A percentile compares a stretch with the other conserved stretches of the same genome.
Conservation (phyloP, 2,113 vertebrate genomes). For the Lipophrys pholis region DNA sequence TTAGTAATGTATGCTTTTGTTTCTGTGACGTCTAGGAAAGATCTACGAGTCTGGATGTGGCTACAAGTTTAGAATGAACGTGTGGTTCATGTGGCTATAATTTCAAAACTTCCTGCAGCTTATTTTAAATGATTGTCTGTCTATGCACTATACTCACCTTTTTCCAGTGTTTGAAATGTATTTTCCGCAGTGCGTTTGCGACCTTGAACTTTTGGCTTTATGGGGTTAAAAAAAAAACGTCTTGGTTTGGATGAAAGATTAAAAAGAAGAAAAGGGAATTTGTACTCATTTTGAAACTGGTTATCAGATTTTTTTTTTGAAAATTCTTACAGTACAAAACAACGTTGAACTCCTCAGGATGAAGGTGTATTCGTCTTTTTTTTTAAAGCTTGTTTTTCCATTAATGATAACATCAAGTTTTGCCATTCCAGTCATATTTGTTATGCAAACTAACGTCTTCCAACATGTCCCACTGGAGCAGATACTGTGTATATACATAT, state of each 20-base stretch:
- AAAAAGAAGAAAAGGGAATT: too few species aligned
- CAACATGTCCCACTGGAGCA: conserved; percentile 39
- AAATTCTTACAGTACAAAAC: too few species aligned
- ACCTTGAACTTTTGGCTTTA: not conserved
- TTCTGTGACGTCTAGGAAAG: not conserved
- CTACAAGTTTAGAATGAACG: not conserved
- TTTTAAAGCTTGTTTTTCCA: conserved; percentile 86
- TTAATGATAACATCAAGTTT: conserved; percentile 28
- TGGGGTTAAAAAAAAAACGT: too few species aligned
- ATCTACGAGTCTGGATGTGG: not conserved
- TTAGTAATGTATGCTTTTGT: not conserved
- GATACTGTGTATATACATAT: conserved; percentile 36
- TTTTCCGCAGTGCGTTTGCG: conserved; percentile 1
- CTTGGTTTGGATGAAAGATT: too few species aligned
- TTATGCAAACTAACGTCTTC: conserved; percentile 45
- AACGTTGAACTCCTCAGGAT: too few species aligned
- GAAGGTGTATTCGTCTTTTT: conserved; percentile 38
- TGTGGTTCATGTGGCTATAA: not conserved
- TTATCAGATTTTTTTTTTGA: too few species aligned
- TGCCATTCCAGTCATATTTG: conserved; percentile 20
- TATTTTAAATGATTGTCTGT: not conserved
- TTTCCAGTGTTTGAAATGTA: not conserved
- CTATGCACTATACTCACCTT: not conserved
- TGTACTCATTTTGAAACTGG: too few species aligned
- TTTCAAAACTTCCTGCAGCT: not conserved